phyloP scores from a whole-genome alignment of 2,888 invertebrate genomes.

The Troides oblongomaculatus region DNA sequence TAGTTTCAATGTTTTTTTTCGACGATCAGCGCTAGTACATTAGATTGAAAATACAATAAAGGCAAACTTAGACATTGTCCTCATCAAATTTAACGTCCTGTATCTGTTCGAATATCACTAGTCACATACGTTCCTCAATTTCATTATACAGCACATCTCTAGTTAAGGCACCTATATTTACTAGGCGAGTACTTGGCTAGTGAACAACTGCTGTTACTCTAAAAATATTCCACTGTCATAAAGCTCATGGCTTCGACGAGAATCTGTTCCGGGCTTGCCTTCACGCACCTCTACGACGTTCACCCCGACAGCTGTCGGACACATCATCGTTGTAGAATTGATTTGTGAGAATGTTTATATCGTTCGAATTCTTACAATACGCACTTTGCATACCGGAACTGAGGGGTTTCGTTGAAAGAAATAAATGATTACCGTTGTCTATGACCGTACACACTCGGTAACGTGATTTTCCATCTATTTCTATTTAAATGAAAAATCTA shows the following conservation, averaged over 20 bases:
- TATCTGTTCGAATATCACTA: no score
- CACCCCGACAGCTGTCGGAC: neutral
- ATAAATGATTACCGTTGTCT: neutral
- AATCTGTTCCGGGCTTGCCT: neutral
- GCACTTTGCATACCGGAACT: neutral
- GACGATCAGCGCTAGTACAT: no score
- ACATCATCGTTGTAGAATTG: constrained; percentile 1
- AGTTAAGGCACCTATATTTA: neutral
- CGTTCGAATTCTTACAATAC: neutral
- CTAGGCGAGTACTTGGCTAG: neutral
- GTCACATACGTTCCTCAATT: no score
- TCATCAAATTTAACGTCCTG: no score
- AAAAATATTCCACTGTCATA: neutral
- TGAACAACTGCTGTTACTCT: neutral
- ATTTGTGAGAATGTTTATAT: constrained; percentile 12
- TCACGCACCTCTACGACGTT: constrained; percentile 2
- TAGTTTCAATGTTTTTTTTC: no score
- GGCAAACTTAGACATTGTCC: no score
- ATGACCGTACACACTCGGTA: no score
- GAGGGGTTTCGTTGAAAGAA: constrained; percentile 10
- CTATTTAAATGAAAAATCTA: no score
- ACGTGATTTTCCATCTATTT: no score
- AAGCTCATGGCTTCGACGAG: constrained; percentile 4
- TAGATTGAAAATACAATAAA: no score
- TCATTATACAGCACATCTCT: no score